A percentile compares a stretch with the other conserved stretches of the same genome.
These are phyloP conservation scores for Shargacucullia verbasci DNA, from an alignment of 2,888 invertebrate species.

Conservation along the genomic window DNA sequence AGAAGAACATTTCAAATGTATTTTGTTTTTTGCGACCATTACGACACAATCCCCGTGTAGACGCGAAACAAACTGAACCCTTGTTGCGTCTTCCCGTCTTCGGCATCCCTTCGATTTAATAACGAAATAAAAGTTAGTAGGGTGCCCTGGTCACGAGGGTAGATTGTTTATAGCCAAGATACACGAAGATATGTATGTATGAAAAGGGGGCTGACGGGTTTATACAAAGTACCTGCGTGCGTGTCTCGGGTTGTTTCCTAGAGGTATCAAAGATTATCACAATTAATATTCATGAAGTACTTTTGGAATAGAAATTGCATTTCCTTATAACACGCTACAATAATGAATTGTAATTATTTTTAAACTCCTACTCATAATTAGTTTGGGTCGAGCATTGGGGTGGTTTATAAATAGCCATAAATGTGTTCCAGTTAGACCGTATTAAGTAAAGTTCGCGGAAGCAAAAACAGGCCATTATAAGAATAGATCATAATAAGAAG, in stretches of 20 bases:
- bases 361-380: constrained; percentile 3
- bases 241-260: constrained; percentile 33
- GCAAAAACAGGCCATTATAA: constrained; percentile 3
- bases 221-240: constrained; percentile 30
- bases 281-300: constrained; percentile 39
- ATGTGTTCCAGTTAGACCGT: constrained; percentile 1
- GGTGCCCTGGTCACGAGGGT: constrained; percentile 80
- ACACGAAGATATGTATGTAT: constrained; percentile 62
- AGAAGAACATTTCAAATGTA: background rate
- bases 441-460: constrained; percentile 8
- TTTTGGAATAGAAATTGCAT: constrained; percentile 37
- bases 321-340: constrained; percentile 26
- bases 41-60: constrained; percentile 37
- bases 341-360: constrained; percentile 4
- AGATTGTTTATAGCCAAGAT: constrained; percentile 55
- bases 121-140: constrained; percentile 85
- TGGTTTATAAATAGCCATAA: constrained; percentile 18
- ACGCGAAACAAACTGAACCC: constrained; percentile 56
- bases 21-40: constrained; percentile 31
- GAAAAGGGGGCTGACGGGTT: constrained; percentile 51
- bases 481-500: background rate
- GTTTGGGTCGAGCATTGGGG: constrained; percentile 2
- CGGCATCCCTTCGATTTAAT: constrained; percentile 74
- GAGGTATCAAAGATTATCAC: constrained; percentile 20
- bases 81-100: constrained; percentile 61